A percentile compares a stretch with the other conserved stretches of the same genome.
These are phyloP conservation scores for Caenorhabditis japonica DNA, from an alignment of 2,888 invertebrate species.

Conservation along the genomic window DNA sequence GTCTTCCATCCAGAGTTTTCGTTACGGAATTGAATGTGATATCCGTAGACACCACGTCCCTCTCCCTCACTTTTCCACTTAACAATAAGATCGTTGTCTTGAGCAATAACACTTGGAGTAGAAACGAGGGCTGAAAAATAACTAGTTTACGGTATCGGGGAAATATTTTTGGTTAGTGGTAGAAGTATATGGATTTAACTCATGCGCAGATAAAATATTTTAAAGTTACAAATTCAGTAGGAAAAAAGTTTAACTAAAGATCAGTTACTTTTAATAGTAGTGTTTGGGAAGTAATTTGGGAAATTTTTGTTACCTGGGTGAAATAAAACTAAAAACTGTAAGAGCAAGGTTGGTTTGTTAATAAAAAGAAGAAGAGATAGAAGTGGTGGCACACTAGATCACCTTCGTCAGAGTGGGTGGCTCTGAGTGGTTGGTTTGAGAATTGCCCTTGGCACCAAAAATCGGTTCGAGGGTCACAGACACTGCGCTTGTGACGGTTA, in stretches of 20 bases:
- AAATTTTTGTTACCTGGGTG: too few relatives aligned
- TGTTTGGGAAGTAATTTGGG: constrained; percentile 1
- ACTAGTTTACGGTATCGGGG: constrained; percentile 1
- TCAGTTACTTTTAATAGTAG: too few relatives aligned
- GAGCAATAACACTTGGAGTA: constrained; percentile 68
- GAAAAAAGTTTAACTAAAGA: too few relatives aligned
- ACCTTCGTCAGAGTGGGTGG: constrained; percentile 42
- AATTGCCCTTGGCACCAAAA: constrained; percentile 73
- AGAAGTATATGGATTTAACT: neutral
- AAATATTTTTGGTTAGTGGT: neutral
- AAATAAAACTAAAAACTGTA: too few relatives aligned
- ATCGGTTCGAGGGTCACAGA: constrained; percentile 76
- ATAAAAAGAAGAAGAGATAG: constrained; percentile 16
- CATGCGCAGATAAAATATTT: neutral
- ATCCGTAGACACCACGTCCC: constrained; percentile 76
- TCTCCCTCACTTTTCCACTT: constrained; percentile 74
- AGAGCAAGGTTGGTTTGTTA: too few relatives aligned
- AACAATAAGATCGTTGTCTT: constrained; percentile 71
- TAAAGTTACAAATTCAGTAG: neutral
- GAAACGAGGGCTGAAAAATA: constrained; percentile 74
- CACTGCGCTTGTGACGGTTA: constrained; percentile 65
- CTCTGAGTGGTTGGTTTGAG: constrained; percentile 49
- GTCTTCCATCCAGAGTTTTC: constrained; percentile 63
- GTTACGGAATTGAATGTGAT: constrained; percentile 72
- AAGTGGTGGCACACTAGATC: constrained; percentile 32